Evolutionary conservation across 2,888 invertebrate species (phyloP).

Genomic region (Mesodorylaimus sp.): DNA sequence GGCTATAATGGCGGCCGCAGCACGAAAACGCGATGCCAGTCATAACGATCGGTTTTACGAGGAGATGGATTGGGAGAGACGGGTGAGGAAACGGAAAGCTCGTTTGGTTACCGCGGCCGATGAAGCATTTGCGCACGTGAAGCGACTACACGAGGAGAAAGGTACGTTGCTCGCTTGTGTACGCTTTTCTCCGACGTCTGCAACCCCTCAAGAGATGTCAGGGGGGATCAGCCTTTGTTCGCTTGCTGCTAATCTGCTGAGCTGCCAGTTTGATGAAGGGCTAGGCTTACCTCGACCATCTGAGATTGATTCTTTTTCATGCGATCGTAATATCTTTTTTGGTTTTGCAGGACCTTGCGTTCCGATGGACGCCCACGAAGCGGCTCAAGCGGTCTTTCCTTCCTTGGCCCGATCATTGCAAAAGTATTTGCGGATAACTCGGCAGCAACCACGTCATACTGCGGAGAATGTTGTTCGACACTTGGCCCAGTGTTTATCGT

Average conservation of each 20-base stretch:
- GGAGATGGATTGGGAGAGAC: slow-evolving; percentile 60
- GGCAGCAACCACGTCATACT: slow-evolving; percentile 85
- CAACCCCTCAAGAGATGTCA: no score
- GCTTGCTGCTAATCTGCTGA: no score
- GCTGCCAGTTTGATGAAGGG: no score
- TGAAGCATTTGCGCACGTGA: slow-evolving; percentile 92
- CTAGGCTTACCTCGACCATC: no score
- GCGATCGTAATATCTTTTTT: no score
- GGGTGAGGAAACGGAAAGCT: slow-evolving; percentile 73
- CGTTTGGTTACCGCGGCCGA: slow-evolving; percentile 79
- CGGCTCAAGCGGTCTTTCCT: slow-evolving; percentile 91
- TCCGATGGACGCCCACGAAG: slow-evolving; percentile 80
- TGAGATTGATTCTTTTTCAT: no score
- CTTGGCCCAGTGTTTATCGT: slow-evolving; percentile 69
- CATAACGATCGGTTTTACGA: slow-evolving; percentile 95
- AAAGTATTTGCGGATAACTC: slow-evolving; percentile 80
- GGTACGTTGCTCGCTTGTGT: slow-evolving; percentile 30
- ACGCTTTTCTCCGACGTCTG: no score
- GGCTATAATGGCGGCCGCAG: slow-evolving; percentile 52
- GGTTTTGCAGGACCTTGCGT: slow-evolving; percentile 47
- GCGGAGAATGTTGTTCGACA: slow-evolving; percentile 79
- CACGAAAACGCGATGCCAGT: slow-evolving; percentile 65
- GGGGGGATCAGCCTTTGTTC: no score
- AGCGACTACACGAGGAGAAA: slow-evolving; percentile 49
- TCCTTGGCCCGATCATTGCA: slow-evolving; percentile 85